Evolutionary conservation across 2,888 invertebrate species (phyloP), one percentile per base, ranked within the genome.

Genomic region (Chelonus formosanus): DNA sequence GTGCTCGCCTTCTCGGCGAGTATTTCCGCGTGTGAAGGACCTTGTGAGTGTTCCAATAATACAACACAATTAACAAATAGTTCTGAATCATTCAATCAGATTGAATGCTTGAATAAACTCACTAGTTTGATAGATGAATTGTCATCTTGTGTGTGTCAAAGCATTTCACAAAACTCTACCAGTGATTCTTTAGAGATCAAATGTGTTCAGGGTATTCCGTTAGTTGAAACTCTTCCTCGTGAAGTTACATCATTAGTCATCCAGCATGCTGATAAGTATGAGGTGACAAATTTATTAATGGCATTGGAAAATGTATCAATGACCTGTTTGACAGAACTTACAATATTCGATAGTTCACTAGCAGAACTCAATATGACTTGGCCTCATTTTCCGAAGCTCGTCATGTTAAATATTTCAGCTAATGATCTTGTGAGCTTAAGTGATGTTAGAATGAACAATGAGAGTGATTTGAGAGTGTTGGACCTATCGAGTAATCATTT

Each of bases 401-500:
- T 73, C 70, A 55, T 67, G 40, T 71, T 83, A 40, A 81, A 83
- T 67, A 68, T 83, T 31, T 80, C 83, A 55, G 54, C 69, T 67
- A 82, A 81, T 69, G 71, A 74, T 35, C 68, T 83, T 53, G 62
- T 59, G 57, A 73, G 76, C 3, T 58, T 77, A 62, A 73, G 65
- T 54, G 70, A 75, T 50, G 71, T 75, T 60, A 54, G 64, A 31
- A 67, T 70, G 43, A 8, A 3, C 1, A 66, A 57, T 52, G 70
- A 61, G 3, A 68, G 69, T 7, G 67, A 61, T 20, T 45, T 91
- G 69, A 85, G 86, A 74, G 83, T 85, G 70, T 83, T 92, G 71
- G 89, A 91, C 83, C 80, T 91, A 72, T 89, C 90, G 20, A 80
- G 80, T 64, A 91, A 91, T 79, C 82, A 83, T 74, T 84, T 91